These are phyloP conservation scores for Cataglyphis livida DNA, from an alignment of 2,888 invertebrate species.

Conservation along the genomic window DNA sequence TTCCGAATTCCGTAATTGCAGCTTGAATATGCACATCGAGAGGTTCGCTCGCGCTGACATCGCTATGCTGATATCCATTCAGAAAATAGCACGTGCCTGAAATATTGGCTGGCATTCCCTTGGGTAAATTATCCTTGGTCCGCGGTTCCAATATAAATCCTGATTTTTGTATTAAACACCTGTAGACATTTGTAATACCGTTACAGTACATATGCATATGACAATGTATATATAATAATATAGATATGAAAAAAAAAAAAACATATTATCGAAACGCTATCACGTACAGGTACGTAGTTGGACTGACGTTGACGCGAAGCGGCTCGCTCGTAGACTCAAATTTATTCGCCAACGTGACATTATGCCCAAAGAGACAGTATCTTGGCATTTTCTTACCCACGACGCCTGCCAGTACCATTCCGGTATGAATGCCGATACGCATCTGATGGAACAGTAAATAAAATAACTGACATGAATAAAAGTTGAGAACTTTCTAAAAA, in stretches of 20 bases:
- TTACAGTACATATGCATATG: background rate
- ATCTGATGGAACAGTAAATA: slow-evolving; percentile 88
- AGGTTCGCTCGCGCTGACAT: slow-evolving; percentile 88
- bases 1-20: slow-evolving; percentile 89
- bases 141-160: slow-evolving; percentile 93
- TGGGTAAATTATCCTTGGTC: slow-evolving; percentile 92
- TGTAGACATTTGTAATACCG: slow-evolving; percentile 81
- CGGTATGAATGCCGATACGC: slow-evolving; percentile 98
- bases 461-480: slow-evolving; percentile 7
- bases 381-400: slow-evolving; percentile 97
- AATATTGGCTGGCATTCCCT: slow-evolving; percentile 92
- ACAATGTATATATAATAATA: background rate
- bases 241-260: slow-evolving; percentile 36
- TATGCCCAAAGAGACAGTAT: slow-evolving; percentile 98
- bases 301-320: slow-evolving; percentile 96
- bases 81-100: slow-evolving; percentile 95
- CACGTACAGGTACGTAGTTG: slow-evolving; percentile 96
- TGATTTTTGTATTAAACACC: slow-evolving; percentile 91
- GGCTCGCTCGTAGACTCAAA: slow-evolving; percentile 98
- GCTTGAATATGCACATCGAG: slow-evolving; percentile 90
- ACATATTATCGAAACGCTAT: background rate
- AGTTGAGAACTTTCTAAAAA: background rate
- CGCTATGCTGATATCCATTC: slow-evolving; percentile 91
- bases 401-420: slow-evolving; percentile 96
- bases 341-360: slow-evolving; percentile 97